Evolutionary conservation across 2,797 vertebrate genomes (phyloP).

Genomic region (Euphonia xanthogaster): DNA sequence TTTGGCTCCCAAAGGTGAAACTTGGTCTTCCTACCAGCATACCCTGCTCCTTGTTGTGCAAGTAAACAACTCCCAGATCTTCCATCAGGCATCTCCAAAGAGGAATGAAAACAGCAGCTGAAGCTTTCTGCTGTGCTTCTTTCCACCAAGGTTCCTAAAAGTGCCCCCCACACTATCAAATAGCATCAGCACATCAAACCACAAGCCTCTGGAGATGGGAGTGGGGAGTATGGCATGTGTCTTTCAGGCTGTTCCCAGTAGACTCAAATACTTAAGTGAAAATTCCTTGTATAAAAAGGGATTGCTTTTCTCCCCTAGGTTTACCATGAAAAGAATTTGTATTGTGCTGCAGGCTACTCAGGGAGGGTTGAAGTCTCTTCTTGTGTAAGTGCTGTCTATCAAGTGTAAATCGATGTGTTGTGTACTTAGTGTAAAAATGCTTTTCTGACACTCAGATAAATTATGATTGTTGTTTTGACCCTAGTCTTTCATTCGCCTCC

Average conservation of each 20-base stretch:
- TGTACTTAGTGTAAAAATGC: slow-evolving; percentile 12
- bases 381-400: not conserved
- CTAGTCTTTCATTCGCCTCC: slow-evolving; percentile 31
- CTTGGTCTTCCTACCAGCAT: not conserved
- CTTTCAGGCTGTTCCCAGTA: not conserved
- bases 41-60: not conserved
- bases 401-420: not conserved
- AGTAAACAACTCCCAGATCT: not conserved
- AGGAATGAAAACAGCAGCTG: not conserved
- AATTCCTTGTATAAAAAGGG: not conserved
- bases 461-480: slow-evolving; percentile 14
- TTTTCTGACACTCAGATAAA: slow-evolving; percentile 20
- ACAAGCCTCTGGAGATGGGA: not conserved
- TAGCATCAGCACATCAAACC: not conserved
- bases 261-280: slow-evolving; percentile 6
- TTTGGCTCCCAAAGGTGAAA: not conserved
- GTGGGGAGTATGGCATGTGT: not conserved
- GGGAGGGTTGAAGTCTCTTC: not conserved
- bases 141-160: not conserved
- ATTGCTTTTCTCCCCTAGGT: not conserved
- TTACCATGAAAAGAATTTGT: not conserved
- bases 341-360: not conserved
- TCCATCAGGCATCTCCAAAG: not conserved
- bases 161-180: not conserved
- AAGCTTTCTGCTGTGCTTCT: not conserved